Conservation (phyloP, 2,888 invertebrate species). For the Leptinotarsa tumamoca region DNA sequence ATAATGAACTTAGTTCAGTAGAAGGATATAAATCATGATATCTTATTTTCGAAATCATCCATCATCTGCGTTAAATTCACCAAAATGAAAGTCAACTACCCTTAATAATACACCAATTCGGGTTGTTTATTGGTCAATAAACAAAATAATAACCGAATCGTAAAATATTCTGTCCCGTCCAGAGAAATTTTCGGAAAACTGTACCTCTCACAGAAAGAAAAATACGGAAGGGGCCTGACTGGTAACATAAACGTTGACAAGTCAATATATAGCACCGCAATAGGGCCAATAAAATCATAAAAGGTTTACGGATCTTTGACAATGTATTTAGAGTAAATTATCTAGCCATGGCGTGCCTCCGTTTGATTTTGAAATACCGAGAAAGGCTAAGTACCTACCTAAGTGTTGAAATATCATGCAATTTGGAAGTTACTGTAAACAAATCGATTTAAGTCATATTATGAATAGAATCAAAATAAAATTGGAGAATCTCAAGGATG, state of each 20-base stretch:
- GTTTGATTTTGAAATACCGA: slow-evolving; percentile 12
- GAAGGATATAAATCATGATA: slow-evolving; percentile 26
- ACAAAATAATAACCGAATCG: slow-evolving; percentile 26
- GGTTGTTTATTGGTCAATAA: slow-evolving; percentile 38
- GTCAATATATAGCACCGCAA: slow-evolving; percentile 41
- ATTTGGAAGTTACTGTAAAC: neutral
- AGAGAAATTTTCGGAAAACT: slow-evolving; percentile 21
- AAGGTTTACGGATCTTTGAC: slow-evolving; percentile 37
- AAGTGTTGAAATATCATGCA: neutral
- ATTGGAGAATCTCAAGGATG: too few relatives aligned
- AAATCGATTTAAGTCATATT: neutral
- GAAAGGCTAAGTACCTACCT: neutral
- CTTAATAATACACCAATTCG: slow-evolving; percentile 28
- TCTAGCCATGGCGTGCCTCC: slow-evolving; percentile 24
- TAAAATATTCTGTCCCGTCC: slow-evolving; percentile 3
- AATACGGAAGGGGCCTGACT: slow-evolving; percentile 34
- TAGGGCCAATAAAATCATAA: slow-evolving; percentile 36
- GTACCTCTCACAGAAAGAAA: slow-evolving; percentile 11
- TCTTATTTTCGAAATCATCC: slow-evolving; percentile 16
- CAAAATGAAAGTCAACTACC: slow-evolving; percentile 39
- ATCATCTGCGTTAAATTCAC: slow-evolving; percentile 39
- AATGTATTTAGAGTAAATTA: slow-evolving; percentile 38
- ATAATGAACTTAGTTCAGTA: slow-evolving; percentile 7
- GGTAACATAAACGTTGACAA: slow-evolving; percentile 41
- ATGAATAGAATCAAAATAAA: too few relatives aligned